Base-by-base conservation (phyloP, 2,113 vertebrate species). In the Seriola rivoliana region DNA sequence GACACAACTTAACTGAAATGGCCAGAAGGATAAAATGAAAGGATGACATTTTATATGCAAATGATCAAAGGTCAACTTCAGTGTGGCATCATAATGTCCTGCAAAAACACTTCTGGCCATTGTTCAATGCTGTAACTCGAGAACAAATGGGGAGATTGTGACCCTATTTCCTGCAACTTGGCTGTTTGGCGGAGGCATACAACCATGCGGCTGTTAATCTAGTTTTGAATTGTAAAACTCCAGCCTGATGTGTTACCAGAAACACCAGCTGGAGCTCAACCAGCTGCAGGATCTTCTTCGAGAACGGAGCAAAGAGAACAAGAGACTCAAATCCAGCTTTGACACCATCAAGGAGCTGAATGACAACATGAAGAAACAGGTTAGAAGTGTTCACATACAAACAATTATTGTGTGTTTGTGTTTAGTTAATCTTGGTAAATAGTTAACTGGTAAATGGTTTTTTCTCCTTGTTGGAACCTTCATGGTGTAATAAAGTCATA, bases 331-430 rank as follows among this genome's bases (percentile, higher is more conserved):
- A 81, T 95, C 94, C 0, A 97, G 95, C 71, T 98, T 97, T 86
- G 95, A 96, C 73, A 91, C 95, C 34, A 91, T 98, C 71, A 99
- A 96, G 91, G 95, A 97, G 72, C 79, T 96, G 64, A 98, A 98
- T 72, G 95, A 97, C 74, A 94, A 89, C 74, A 88, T 97, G 94
- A 98, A 91, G 85, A 97, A 96, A 85, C 96, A 97, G 96, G 97
- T 95, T 2, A 44, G 57, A 76, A 14, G 10, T 46, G 8, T 25
- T 40, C 16, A 6, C n/a, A 38, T 2, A 36, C 19, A 42, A 23
- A n/a, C 32, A 14, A 0, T 3, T 3, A 68, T 1, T 14, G 23
- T 58, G 14, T 65, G n/a, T 44, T 40, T 54, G 3, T 4, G 0
- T 72, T 67, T 14, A 60, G 38, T 64, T 25, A 13, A 23, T 1